Base-by-base conservation (phyloP, 1,140 invertebrate species). In the Lasioglossum baleicum region DNA sequence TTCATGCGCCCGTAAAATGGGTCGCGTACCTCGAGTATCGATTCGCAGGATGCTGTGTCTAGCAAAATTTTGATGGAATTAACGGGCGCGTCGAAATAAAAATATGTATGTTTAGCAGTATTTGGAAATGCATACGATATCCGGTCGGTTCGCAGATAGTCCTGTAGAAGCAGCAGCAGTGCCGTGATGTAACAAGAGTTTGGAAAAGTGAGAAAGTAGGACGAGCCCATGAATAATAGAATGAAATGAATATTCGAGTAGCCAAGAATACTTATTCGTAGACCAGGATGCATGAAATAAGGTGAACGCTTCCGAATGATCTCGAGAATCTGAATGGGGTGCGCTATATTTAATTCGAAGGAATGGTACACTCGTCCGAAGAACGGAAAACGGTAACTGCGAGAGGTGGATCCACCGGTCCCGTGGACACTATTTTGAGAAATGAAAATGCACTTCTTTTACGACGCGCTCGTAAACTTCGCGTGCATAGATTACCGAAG, bases 241-340 rank as follows among this genome's bases (percentile, higher is more conserved):
- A 31, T 40, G 64, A 64, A 75, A 80, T 80, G 78, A 80, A 80
- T 80, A 80, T 75, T 80, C 78, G 78, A 68, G 61, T 15, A 53
- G 42, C 26, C 13, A 44, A 31, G 35, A 68, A 75, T 80, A n/a
- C n/a, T n/a, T n/a, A 80, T 80, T 80, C 61, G 64, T 75, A 20
- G 51, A 51, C 26, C 15, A 15, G 64, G 26, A 67, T 42, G 53
- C 65, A 80, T 68, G 71, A 80, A 80, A 68, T 80, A 75, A 75
- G 64, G 53, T 53, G 78, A 60, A 53, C 48, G 35, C 64, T 51
- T n/a, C 3, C 72, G 78, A 80, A 61, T 74, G 67, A 65, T 68
- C 79, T 7, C 22, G 48, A 11, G 76, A 79, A 66, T 66, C 76
- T 66, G 69, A 66, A 73, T 69, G 76, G 17, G 76, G 17, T 0